Evolutionary conservation across 2,113 vertebrate species (phyloP).

Genomic region (Vidua chalybeata): DNA sequence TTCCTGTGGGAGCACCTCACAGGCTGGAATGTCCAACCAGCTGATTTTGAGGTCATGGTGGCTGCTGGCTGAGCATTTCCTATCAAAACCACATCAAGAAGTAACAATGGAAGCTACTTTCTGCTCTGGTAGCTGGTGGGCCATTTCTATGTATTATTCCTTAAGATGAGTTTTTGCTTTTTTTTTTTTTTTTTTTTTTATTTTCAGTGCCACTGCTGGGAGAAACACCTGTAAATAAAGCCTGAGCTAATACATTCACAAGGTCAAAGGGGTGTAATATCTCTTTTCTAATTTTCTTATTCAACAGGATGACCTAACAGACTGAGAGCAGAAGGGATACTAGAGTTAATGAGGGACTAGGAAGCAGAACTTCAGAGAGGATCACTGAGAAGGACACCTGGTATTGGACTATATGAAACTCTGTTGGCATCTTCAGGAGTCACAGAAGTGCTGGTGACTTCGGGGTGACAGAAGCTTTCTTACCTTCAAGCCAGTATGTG

Average conservation of each 20-base stretch:
- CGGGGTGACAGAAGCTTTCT: constrained; percentile 45
- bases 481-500: constrained; percentile 84
- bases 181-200: not conserved
- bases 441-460: constrained; percentile 9
- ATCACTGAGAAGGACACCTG: constrained; percentile 59
- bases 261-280: not conserved
- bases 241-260: not conserved
- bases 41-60: not conserved
- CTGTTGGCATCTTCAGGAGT: constrained; percentile 15
- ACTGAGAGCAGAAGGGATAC: not conserved
- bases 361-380: constrained; percentile 44
- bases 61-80: not conserved
- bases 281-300: not conserved
- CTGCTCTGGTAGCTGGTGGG: not conserved
- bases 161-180: not conserved
- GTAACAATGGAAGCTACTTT: not conserved
- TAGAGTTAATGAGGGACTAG: not conserved
- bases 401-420: constrained; percentile 61
- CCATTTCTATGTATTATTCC: not conserved
- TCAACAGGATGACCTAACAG: not conserved
- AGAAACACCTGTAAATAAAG: not conserved
- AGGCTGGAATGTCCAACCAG: not conserved
- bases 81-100: not conserved
- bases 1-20: not conserved
- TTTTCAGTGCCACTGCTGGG: not conserved